These are phyloP conservation scores for Miopithecus talapoin DNA, from an alignment of 2,797 vertebrate genomes.

Conservation along the genomic window DNA sequence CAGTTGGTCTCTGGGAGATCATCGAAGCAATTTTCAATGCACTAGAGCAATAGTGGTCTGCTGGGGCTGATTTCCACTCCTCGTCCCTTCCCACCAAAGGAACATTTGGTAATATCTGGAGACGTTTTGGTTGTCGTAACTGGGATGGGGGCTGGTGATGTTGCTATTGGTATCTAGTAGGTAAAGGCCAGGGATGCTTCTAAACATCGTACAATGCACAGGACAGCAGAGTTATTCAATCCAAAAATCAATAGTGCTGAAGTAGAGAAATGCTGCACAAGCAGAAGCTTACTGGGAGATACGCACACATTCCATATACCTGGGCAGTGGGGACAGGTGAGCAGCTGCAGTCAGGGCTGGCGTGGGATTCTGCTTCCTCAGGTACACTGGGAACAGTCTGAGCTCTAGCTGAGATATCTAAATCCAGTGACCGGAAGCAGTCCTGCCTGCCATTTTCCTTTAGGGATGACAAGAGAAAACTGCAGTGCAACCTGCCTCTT, in stretches of 20 bases:
- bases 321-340: neutral
- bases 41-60: neutral
- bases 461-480: neutral
- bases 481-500: neutral
- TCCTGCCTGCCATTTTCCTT: neutral
- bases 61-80: neutral
- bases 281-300: neutral
- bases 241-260: neutral
- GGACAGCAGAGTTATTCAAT: neutral
- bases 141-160: neutral
- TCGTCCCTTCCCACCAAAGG: neutral
- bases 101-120: neutral
- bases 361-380: neutral
- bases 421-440: neutral
- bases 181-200: neutral
- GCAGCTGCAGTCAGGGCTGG: neutral
- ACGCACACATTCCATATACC: accelerated
- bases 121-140: neutral
- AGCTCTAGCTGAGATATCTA: neutral
- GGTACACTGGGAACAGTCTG: neutral
- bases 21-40: neutral
- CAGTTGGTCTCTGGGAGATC: neutral
- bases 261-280: neutral
- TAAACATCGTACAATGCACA: neutral
- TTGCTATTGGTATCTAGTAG: neutral